Conservation (phyloP, 2,888 invertebrate genomes). For the Polyommatus icarus region DNA sequence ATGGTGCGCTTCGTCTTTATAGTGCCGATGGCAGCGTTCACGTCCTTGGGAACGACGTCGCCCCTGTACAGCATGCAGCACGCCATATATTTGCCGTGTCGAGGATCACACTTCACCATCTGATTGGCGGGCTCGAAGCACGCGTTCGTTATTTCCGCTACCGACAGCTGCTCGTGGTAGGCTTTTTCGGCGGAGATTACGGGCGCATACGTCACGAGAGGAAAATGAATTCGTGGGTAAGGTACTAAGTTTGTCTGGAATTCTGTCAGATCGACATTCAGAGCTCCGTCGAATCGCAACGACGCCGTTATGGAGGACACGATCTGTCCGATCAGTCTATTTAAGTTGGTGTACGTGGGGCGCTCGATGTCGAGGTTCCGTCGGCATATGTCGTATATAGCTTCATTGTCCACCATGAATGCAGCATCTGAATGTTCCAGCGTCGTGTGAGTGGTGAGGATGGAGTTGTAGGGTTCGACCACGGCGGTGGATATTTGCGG, state of each 20-base stretch:
- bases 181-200: conserved; percentile 96
- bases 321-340: conserved; percentile 96
- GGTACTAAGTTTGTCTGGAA: conserved; percentile 97
- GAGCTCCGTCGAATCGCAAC: conserved; percentile 93
- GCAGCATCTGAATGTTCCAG: conserved; percentile 96
- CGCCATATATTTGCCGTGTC: conserved; percentile 96
- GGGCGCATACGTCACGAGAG: conserved; percentile 93
- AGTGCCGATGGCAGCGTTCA: conserved; percentile 94
- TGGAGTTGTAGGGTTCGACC: conserved; percentile 98
- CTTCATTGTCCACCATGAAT: conserved; percentile 96
- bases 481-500: conserved; percentile 93
- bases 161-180: conserved; percentile 94
- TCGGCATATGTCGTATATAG: conserved; percentile 94
- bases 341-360: conserved; percentile 97
- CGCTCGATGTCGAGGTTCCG: conserved; percentile 96
- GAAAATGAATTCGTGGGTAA: conserved; percentile 97
- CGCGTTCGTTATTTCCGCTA: conserved; percentile 95
- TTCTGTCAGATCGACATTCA: conserved; percentile 95
- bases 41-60: conserved; percentile 96
- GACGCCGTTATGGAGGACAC: conserved; percentile 96
- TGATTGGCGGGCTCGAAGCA: conserved; percentile 98
- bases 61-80: conserved; percentile 97
- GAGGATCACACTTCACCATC: conserved; percentile 96
- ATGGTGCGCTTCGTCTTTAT: conserved; percentile 96
- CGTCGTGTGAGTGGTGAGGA: conserved; percentile 96